Base-by-base conservation (phyloP, 2,888 invertebrate genomes). In the Chesias legatella region DNA sequence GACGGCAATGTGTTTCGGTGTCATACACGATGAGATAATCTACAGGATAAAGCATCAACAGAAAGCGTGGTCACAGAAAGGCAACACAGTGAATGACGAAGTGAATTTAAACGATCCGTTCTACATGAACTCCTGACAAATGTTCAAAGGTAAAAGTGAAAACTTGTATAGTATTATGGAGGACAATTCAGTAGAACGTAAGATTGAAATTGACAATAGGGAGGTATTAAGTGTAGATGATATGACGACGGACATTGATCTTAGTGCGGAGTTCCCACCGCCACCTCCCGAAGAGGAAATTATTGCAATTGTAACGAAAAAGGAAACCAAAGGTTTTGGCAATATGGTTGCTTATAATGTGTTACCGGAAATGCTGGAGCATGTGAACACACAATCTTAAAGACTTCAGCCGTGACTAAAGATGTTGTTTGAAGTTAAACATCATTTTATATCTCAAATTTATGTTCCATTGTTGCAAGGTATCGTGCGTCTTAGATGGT, bases 1-100 rank as follows among this genome's bases (percentile, higher is more conserved):
- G 56, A 95, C 95, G 7, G 95, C 96, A 29, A 96, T 96, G 95
- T 95, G 95, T 71, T 96, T 95, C 79, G 95, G 95, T 72, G 95
- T 96, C 7, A 92, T 95, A 45, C 95, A 96, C 66, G 95, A 95
- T 67, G 95, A 95, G 79, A 94, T 96, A 55, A 94, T 95, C 25
- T 94, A 95, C 79, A 92, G 95, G 66, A 90, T 94, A 67, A 93
- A 93, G 58, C 93, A 93, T 67, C 91, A 92, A 51, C 91, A 92
- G 53, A 90, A 90, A 61, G 86, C 83, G 43, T 90, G 90, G 79
- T 89, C 91, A 1, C 91, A 91, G 34, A 92, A 92, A 58, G 82
- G 90, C 10, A 91, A 91, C 55, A 88, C 90, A n/a, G 90, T 92
- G 22, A 90, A 92, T 39, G 92, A 93, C 66, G 93, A 93, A 59